Base-by-base conservation (phyloP, 92 coral and sea anemone species). In the Blastomussa wellsi region DNA sequence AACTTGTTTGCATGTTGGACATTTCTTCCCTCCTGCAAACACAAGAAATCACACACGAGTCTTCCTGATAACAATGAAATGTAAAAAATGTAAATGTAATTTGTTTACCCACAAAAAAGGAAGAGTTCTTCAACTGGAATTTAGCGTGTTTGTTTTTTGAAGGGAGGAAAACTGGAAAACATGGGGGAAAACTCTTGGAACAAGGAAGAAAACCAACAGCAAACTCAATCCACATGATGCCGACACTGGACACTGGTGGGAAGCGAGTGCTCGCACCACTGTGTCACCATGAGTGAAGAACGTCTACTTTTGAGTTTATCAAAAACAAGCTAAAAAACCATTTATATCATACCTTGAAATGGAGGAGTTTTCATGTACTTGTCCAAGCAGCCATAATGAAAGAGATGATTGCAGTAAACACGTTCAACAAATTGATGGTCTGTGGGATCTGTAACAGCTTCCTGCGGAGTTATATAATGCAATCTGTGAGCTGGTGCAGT, bases 311-410 rank as follows among this genome's bases (percentile, higher is more conserved):
- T 62, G 17, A 24, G 68, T 26, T 62, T 0, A 9, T 62, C 35
- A 26, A 28, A 62, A 28, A 28, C 33, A 28, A 10, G 2, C 32
- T 11, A 15, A 62, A n/a, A 28, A 26, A 8, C 35, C 29, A 9
- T 62, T 62, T 49, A 24, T 0, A 73, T 24, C 5, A 24, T 84
- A 97, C 99, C 99, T 91, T 92, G 90, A 83, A 97, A 97, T 31
- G 99, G 99, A 0, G 99, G 99, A 10, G 98, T 97, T 88, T 97
- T 97, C 98, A 97, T 92, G 83, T 97, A 97, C 52, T 87, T 90
- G 79, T 97, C 99, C 47, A 97, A 94, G 72, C 99, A 97, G 62
- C 97, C 93, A 85, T 89, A 93, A 44, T 97, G 99, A 75, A 81
- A 97, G 36, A 97, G 70, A 87, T 97, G 99, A 28, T 94, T 82